Conservation (phyloP, 2,888 invertebrate genomes). For the Xiphydria camelus region DNA sequence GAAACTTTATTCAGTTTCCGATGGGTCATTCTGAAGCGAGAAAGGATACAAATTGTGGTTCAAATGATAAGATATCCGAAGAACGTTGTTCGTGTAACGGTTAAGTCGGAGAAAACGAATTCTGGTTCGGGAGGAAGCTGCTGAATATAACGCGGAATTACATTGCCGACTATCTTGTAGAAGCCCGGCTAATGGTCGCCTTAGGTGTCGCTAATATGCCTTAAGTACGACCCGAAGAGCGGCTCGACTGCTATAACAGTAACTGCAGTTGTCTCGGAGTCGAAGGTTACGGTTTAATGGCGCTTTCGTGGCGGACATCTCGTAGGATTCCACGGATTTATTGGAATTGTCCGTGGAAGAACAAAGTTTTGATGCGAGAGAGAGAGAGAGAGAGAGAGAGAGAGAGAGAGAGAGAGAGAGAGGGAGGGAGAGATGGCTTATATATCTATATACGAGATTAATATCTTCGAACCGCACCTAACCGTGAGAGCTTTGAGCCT, state of each 20-base stretch:
- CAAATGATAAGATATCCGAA: too few relatives aligned
- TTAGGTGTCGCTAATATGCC: constrained; percentile 39
- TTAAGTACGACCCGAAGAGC: constrained; percentile 25
- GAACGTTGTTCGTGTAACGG: too few relatives aligned
- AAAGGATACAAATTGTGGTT: too few relatives aligned
- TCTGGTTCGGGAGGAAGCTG: constrained; percentile 17
- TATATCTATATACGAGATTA: too few relatives aligned
- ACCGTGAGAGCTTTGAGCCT: too few relatives aligned
- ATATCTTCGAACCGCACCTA: too few relatives aligned
- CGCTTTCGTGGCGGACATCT: constrained; percentile 10
- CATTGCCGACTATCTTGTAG: constrained; percentile 33
- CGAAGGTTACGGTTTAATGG: constrained; percentile 11
- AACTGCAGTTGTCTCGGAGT: constrained; percentile 32
- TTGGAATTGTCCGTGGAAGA: constrained; percentile 3
- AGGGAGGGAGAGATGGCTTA: not conserved
- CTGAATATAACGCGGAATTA: constrained; percentile 31
- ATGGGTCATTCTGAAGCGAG: too few relatives aligned
- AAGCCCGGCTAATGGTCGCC: constrained; percentile 29
- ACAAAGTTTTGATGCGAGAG: not conserved
- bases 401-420: not conserved
- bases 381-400: not conserved
- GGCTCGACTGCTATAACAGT: constrained; percentile 30
- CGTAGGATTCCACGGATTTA: constrained; percentile 9
- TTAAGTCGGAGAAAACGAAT: not conserved
- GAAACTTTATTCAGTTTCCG: too few relatives aligned